Base-by-base conservation (phyloP, 2,797 vertebrate genomes). In the Taeniopygia guttata region DNA sequence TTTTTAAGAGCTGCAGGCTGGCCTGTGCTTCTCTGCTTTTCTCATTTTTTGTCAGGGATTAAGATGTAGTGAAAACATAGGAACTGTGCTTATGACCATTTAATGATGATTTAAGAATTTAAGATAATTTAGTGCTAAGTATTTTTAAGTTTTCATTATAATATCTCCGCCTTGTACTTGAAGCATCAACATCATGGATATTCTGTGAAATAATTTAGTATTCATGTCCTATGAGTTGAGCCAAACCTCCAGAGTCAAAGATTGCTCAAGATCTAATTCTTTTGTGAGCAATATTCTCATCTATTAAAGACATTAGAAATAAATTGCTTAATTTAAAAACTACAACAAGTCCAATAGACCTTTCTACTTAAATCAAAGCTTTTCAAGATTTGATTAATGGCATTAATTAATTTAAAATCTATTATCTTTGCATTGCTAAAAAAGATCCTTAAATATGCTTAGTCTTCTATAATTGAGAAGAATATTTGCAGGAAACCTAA, bases 261-360 rank as follows among this genome's bases (percentile, higher is more conserved):
- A 56, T n/a, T 36, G 18, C 75, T 90, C 25, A 42, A 30, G 25
- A 75, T n/a, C 23, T 72, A 84, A 72, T 85, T 93, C n/a, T 55
- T 56, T 43, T 48, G 43, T 51, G 30, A 62, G 34, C 30, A 90
- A 26, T 72, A 62, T 46, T 76, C n/a, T 84, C 3, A 7, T 68
- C 46, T 89, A 26, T 83, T 81, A 81, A 58, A 79, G 25, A 11
- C 17, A 90, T 56, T 82, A 58, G 19, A 52, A 78, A 91, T 49
- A 70, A 94, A 91, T 58, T 70, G 38, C 34, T 79, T 85, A 74
- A 83, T 89, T 92, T 62, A 42, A 88, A 90, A 87, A 22, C 19
- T 19, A 69, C 36, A 72, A 60, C 29, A 72, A 92, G 74, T 60
- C 25, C 75, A 48, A 56, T n/a, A 64, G 27, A 51, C 9, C 3